A percentile compares a stretch with the other conserved stretches of the same genome.
phyloP scores from a whole-genome alignment of 2,113 vertebrate species.

The Hippolais icterina region DNA sequence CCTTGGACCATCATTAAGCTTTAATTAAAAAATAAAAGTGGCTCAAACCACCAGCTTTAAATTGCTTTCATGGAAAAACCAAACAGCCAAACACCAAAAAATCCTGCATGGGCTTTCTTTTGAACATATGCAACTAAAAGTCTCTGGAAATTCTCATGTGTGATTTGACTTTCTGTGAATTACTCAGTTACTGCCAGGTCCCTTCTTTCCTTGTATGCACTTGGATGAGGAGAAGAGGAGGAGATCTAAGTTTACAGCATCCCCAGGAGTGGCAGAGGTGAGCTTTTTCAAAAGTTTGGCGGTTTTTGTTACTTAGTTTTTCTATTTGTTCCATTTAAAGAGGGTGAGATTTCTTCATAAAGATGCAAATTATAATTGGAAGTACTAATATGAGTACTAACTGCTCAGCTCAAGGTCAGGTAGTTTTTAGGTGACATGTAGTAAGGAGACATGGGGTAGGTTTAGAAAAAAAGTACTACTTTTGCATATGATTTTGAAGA shows the following conservation, averaged over 20 bases:
- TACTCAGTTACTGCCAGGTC: background rate
- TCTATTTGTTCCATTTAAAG: background rate
- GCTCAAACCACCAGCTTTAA: background rate
- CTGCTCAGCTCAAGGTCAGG: background rate
- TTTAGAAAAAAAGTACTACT: background rate
- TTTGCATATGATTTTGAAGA: background rate
- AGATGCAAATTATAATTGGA: background rate
- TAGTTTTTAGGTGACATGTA: background rate
- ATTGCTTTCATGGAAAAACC: background rate
- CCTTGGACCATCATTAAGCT: background rate
- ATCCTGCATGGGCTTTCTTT: background rate
- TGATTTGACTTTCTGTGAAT: background rate
- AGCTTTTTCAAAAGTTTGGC: background rate
- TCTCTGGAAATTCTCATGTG: background rate
- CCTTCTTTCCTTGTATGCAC: background rate
- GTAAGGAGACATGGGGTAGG: background rate
- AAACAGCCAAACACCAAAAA: background rate
- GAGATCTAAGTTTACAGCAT: background rate
- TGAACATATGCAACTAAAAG: background rate
- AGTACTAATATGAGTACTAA: background rate
- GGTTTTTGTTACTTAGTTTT: background rate
- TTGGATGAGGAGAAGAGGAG: background rate
- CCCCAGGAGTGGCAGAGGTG: background rate
- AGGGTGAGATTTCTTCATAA: background rate
- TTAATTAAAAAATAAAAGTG: background rate